These are phyloP conservation scores for Procavia capensis DNA, from an alignment of 2,113 vertebrate species.

Conservation along the genomic window DNA sequence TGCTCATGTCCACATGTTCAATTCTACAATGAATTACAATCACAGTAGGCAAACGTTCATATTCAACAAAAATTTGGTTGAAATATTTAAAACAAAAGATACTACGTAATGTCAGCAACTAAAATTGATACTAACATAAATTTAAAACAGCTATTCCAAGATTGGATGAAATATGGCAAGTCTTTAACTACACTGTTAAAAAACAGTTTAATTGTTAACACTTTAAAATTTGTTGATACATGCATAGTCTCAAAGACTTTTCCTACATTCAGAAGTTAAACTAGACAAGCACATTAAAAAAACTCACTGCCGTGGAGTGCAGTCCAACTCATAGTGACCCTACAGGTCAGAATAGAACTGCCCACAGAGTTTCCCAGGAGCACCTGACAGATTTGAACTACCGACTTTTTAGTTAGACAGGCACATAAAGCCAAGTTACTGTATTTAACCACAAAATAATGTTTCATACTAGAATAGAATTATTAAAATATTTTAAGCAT, in stretches of 20 bases:
- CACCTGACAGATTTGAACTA: too few species aligned
- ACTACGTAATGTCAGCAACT: conserved; percentile 17
- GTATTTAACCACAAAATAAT: conserved; percentile 27
- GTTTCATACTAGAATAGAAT: conserved; percentile 33
- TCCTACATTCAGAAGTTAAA: conserved; percentile 61
- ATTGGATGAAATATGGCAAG: not conserved
- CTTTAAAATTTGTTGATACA: conserved; percentile 4
- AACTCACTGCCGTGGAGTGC: too few species aligned
- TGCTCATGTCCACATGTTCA: conserved; percentile 87
- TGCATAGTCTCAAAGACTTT: conserved; percentile 16
- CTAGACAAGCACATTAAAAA: conserved; percentile 34
- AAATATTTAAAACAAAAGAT: conserved; percentile 14
- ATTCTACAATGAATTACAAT: conserved; percentile 84
- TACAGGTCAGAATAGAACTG: too few species aligned
- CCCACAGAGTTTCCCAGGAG: too few species aligned
- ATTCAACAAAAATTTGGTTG: conserved; percentile 33
- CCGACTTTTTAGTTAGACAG: too few species aligned
- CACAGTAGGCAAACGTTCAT: conserved; percentile 52
- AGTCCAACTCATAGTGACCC: too few species aligned
- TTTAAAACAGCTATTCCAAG: conserved; percentile 33
- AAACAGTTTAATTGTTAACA: conserved; percentile 19
- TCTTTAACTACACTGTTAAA: conserved; percentile 12
- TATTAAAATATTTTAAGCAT: conserved; percentile 55
- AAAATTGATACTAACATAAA: not conserved
- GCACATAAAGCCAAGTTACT: conserved; percentile 15